These are phyloP conservation scores for Rhaphigaster nebulosa DNA, from an alignment of 2,888 invertebrate species.

Conservation along the genomic window DNA sequence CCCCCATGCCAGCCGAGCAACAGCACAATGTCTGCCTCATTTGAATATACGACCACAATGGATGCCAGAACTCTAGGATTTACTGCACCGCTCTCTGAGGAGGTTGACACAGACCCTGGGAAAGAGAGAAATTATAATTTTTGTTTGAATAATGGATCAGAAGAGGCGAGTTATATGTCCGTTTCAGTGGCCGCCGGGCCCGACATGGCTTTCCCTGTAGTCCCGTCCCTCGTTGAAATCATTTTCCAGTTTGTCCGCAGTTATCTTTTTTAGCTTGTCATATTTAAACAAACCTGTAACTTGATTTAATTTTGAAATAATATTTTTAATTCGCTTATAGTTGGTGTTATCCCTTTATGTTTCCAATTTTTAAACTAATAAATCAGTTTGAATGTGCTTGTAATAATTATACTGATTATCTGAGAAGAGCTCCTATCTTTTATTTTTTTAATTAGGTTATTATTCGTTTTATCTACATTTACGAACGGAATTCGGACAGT, in stretches of 20 bases:
- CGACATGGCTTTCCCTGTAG: background rate
- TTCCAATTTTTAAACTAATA: no score
- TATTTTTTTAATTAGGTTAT: no score
- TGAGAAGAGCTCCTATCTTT: no score
- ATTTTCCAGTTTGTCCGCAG: background rate
- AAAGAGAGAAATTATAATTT: slow-evolving; percentile 26
- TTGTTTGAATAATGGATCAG: slow-evolving; percentile 46
- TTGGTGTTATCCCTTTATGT: no score
- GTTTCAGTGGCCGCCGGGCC: background rate
- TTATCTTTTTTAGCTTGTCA: background rate
- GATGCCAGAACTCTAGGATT: background rate
- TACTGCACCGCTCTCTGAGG: background rate
- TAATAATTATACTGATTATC: no score
- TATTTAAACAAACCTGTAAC: background rate
- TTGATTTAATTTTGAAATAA: background rate
- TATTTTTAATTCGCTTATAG: background rate
- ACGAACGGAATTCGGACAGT: no score
- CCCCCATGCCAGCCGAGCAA: background rate
- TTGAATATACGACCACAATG: background rate
- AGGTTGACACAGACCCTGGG: background rate
- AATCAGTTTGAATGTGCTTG: background rate
- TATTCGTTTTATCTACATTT: no score
- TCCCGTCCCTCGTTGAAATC: background rate
- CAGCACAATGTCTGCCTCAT: background rate
- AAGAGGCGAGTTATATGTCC: background rate